Base-by-base conservation (phyloP, 2,888 invertebrate species). In the Tipula unca region DNA sequence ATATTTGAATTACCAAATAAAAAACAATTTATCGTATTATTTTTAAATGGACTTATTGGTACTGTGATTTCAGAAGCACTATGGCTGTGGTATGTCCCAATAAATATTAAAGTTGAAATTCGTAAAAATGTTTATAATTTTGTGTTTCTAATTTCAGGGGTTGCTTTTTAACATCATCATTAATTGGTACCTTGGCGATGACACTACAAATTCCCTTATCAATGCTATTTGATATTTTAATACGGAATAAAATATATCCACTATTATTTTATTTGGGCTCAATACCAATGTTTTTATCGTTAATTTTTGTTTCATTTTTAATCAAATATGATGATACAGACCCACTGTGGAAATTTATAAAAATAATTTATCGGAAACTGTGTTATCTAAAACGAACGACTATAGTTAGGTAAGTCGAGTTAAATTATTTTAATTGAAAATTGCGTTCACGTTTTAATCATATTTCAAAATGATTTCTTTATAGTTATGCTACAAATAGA, bases 21-120 rank as follows among this genome's bases (percentile, higher is more conserved):
- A 86, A 93, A 94, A 86, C 96, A 97, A 89, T 95, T 97, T 93
- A 92, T 94, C 85, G 93, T 95, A 89, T 91, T 97, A 87, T 92
- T 97, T 87, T 91, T 97, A 84, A 98, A 98, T 91, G 98, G 97
- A 54, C 92, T 98, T 20, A 92, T 98, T 87, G 98, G 98, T 85
- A 98, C 98, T 25, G 95, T 98, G 85, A 92, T 99, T 83, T 95
- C 97, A 0, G 98, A 99, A 92, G 95, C 96, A 36, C 91, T 98
- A 84, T 98, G 98, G 98, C 92, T 98, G 83, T 97, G 97, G 96
- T 97, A 91, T 91, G 20, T 29, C 32, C 32, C 32, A 2, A 32
- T 5, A 2, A 32, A 5, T 5, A 32, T 2, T 5, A 32, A 32
- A 3, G 32, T 32, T 32, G 5, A 3, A 32, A 32, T 32, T 32